Percentiles rank a stretch among this genome's conserved stretches.
Conservation (phyloP, 2,113 vertebrate genomes). For the Psettodes erumei region DNA sequence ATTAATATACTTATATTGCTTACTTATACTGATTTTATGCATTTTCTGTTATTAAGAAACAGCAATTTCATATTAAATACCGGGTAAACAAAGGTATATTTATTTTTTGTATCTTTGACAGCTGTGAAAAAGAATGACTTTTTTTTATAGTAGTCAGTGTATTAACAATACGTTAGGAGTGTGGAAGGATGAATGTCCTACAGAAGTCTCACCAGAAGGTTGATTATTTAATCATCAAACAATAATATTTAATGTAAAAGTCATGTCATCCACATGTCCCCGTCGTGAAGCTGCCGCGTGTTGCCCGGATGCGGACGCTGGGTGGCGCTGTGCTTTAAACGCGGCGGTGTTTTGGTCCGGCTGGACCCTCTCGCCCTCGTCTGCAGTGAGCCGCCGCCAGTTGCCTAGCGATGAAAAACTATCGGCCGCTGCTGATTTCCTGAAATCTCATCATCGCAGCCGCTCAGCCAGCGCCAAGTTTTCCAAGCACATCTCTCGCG, state of each 20-base stretch:
- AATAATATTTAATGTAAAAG: background rate
- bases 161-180: too few relatives aligned
- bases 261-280: background rate
- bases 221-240: too few relatives aligned
- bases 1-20: too few relatives aligned
- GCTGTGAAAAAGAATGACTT: too few relatives aligned
- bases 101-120: too few relatives aligned
- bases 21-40: too few relatives aligned
- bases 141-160: too few relatives aligned
- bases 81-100: background rate
- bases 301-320: background rate
- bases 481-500: background rate
- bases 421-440: conserved; percentile 53
- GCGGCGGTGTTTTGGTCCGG: background rate
- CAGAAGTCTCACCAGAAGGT: too few relatives aligned
- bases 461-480: conserved; percentile 37
- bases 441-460: conserved; percentile 54
- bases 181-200: too few relatives aligned
- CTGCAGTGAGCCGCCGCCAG: conserved; percentile 32
- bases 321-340: conserved; percentile 55
- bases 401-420: conserved; percentile 85
- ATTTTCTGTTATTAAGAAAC: background rate
- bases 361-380: conserved; percentile 23
- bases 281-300: background rate
- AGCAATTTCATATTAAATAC: background rate